Evolutionary conservation across 2,113 vertebrate species (phyloP), one percentile per base, ranked within the genome.

Genomic region (Mus pahari): DNA sequence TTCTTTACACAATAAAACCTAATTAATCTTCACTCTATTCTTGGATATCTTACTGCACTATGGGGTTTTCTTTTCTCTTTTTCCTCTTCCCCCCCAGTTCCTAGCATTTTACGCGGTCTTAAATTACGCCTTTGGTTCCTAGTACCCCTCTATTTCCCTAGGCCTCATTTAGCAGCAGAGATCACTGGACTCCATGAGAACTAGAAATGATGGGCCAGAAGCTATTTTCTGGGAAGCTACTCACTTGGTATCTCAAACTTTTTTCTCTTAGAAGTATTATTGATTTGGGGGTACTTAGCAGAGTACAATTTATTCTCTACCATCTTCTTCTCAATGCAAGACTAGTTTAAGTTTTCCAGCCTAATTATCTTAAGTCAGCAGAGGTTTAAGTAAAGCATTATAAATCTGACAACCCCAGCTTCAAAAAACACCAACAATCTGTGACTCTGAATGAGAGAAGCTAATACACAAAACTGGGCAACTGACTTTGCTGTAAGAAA

Each of bases 1-100:
- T 60, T 91, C 8, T 64, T 94, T 62, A 87, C 2, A 53, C 31
- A 45, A 88, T 89, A 98, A 91, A 94, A 96, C 68, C 53, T 73
- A 86, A 84, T 74, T 90, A n/a, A 79, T 89, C 55, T 8, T 62
- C 48, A 90, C 45, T 42, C n/a, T 53, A 33, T 55, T 39, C 60
- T 45, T 81, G 71, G 60, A 74, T 71, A 83, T 75, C 77, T 60
- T 86, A 86, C 28, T 36, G 81, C 48, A 88, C 36, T 53, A 78
- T 55, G 13, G 26, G 26, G 62, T 28, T 26, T 10, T 64, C 62
- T 64, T 26, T 62, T 62, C 4, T 60, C 7, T 62, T 7, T n/a
- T 14, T 2, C 70, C 33, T 8, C 33, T 12, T 3, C 5, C 1
- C 48, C 74, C 78, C 26, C 28, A 26, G 53, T 53, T 92, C 55